Conservation (phyloP, 2,888 invertebrate genomes). For the Graphium colonna region DNA sequence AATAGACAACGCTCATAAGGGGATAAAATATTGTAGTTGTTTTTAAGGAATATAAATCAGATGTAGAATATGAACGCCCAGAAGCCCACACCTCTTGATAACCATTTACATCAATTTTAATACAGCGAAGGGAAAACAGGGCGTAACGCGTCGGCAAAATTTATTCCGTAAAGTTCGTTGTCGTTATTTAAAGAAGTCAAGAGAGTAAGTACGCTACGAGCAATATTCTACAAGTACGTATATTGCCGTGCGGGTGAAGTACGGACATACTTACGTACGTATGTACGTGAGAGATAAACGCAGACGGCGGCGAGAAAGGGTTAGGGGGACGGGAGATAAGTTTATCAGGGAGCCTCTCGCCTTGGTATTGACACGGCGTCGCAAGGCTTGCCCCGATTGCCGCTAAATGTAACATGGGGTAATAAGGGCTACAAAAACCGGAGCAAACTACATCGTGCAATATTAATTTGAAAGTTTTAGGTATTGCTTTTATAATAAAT, state of each 20-base stretch:
- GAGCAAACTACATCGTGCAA: too few species aligned
- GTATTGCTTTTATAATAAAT: too few species aligned
- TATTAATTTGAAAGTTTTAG: too few species aligned
- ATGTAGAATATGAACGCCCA: conserved; percentile 16
- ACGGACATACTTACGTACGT: conserved; percentile 31
- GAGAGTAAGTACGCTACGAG: conserved; percentile 12
- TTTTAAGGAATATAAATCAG: conserved; percentile 55
- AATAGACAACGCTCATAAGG: conserved; percentile 64
- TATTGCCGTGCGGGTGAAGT: conserved; percentile 53
- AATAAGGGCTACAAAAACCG: conserved; percentile 49
- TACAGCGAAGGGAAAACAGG: conserved; percentile 1
- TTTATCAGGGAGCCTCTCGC: conserved; percentile 77
- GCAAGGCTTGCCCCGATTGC: conserved; percentile 73
- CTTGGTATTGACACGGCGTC: conserved; percentile 77
- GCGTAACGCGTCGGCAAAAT: conserved; percentile 1
- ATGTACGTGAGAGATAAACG: conserved; percentile 72
- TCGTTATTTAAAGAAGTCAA: conserved; percentile 15
- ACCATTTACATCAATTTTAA: conserved; percentile 20
- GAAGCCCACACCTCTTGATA: conserved; percentile 26
- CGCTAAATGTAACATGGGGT: conserved; percentile 69
- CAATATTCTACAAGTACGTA: conserved; percentile 40
- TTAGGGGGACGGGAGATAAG: conserved; percentile 59
- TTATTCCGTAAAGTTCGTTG: conserved; percentile 1
- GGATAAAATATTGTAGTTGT: conserved; percentile 54
- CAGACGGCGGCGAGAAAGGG: conserved; percentile 48